Base-by-base conservation (phyloP, 1,140 invertebrate species). In the Mercenaria mercenaria region DNA sequence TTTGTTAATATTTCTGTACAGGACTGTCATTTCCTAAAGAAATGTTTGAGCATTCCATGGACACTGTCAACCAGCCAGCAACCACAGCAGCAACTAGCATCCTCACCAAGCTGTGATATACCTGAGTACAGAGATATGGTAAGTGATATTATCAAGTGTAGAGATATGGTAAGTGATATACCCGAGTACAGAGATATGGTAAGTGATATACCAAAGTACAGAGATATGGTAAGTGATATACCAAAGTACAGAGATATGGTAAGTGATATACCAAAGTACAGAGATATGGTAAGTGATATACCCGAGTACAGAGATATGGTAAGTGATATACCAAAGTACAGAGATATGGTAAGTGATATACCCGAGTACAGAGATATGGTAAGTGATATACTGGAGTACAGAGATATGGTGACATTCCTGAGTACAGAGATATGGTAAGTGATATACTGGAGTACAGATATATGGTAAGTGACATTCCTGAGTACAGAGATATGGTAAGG, bases 11-110 rank as follows among this genome's bases (percentile, higher is more conserved):
- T 56, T 56, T 77, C 15, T 34, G 79, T 69, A 81, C 92, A 96
- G 96, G 95, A 96, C 84, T 96, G 95, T 94, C 92, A 95, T 74
- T 96, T 96, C 90, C 90, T 96, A 89, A 95, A 96, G 80, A 94
- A 96, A 84, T 94, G 96, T n/a, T 91, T 97, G 13, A 95, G 93
- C 34, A 93, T 96, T 86, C 96, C 96, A 0, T 97, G 96, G 96
- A 96, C 96, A 6, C 91, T 97, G 32, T 96, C 96, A 11, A 97
- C 96, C 47, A 96, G 96, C 91, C 96, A 97, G 91, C 96, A 96
- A 81, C 96, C 96, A 20, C 96, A 97, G 83, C 96, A 96, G 83
- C 96, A 97, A 92, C 95, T 96, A 52, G 91, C 94, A 8, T 92
- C 95, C 90, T 94, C 95, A 10, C 96, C 96, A 10, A 95, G 96